Base-by-base conservation (phyloP, 2,888 invertebrate genomes). In the Drosophila nigricruria region DNA sequence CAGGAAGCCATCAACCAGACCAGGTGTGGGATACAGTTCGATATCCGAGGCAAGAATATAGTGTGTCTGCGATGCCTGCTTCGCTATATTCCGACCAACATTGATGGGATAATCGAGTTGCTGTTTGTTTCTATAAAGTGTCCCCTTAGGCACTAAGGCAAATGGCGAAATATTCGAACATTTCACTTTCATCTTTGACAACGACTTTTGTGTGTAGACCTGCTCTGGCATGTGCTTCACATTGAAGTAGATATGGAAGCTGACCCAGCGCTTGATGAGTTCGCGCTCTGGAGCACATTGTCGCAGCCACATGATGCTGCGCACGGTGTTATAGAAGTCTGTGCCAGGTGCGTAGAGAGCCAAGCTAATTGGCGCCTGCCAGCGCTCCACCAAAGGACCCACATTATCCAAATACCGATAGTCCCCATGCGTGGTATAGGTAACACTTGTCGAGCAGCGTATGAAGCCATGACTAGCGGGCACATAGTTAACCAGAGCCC, bases 1-100 rank as follows among this genome's bases (percentile, higher is more conserved):
- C 69, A 97, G 93, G 93, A 97, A 97, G 88, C 95, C 94, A 0
- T 94, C 93, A 50, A 96, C 95, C 76, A 97, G 93, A 75, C 95
- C 94, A 5, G 96, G 95, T 92, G 95, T 96, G 53, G 97, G 97
- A 92, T 97, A 97, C 38, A 97, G 94, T 92, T 97, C 97, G 80
- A 97, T 96, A 91, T 97, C 97, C 52, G 96, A 96, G 10, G 97
- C 95, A 49, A 97, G 94, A 25, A 97, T 94, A 91, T 94, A 97
- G 90, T 96, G 95, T 0, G 97, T 97, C 43, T 95, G 94, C 0
- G 96, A 96, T 27, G 95, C 94, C 77, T 96, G 96, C 23, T 97
- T 94, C 0, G 97, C 97, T 6, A 97, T 94, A 92, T 97, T 97
- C 27, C 97, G 94, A 0, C 96, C 97, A 6, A 97, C 96, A 92